Conservation (phyloP, 1,140 invertebrate species). For the Helicoverpa zea region DNA sequence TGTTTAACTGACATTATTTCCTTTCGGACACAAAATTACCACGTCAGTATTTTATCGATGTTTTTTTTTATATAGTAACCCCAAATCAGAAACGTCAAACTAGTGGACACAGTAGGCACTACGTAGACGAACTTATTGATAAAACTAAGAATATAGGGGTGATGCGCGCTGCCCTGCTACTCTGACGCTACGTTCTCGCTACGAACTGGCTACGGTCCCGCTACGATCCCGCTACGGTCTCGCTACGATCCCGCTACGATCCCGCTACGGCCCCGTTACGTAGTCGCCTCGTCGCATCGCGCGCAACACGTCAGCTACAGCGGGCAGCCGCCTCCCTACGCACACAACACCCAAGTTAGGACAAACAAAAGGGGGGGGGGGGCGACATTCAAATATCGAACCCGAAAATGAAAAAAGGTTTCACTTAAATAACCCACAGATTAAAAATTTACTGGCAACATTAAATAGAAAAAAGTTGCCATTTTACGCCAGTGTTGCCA, state of each 20-base stretch:
- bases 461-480: too few species aligned
- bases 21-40: too few species aligned
- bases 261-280: constrained; percentile 16
- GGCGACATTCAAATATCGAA: background rate
- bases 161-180: background rate
- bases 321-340: constrained; percentile 78
- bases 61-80: background rate
- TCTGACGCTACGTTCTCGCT: background rate
- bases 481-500: too few species aligned
- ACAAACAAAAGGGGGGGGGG: constrained; percentile 38
- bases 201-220: background rate
- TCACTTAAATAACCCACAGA: background rate
- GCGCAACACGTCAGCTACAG: constrained; percentile 84
- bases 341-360: constrained; percentile 60
- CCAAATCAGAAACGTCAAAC: constrained; percentile 15
- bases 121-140: background rate
- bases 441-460: background rate
- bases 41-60: too few species aligned
- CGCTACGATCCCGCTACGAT: constrained; percentile 22
- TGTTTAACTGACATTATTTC: background rate
- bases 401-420: background rate
- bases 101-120: constrained; percentile 36
- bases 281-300: constrained; percentile 47
- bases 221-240: background rate
- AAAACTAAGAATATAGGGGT: constrained; percentile 5